Conservation (phyloP, 1,140 invertebrate genomes). For the Bombus confusus region DNA sequence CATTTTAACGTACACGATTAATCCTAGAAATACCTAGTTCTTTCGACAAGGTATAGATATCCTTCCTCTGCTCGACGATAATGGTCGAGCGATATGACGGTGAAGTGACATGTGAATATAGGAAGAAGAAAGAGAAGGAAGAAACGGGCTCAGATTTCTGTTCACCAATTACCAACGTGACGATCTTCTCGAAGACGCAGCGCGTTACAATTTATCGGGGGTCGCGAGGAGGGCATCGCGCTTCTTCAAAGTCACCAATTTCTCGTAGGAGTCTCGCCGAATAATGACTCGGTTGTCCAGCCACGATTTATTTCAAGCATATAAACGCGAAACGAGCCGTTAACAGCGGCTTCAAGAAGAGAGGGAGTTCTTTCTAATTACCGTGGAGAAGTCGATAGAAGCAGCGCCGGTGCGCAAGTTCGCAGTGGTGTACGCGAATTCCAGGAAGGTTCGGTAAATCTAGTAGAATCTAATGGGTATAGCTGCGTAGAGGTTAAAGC, state of each 20-base stretch:
- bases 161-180: background rate
- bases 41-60: too few relatives aligned
- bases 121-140: background rate
- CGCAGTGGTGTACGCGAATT: slow-evolving; percentile 49
- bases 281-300: slow-evolving; percentile 23
- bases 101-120: background rate
- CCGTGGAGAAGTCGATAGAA: slow-evolving; percentile 27
- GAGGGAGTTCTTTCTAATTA: slow-evolving; percentile 49
- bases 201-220: slow-evolving; percentile 13
- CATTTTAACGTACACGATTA: too few relatives aligned
- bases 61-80: too few relatives aligned
- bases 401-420: background rate
- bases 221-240: slow-evolving; percentile 4
- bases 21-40: too few relatives aligned
- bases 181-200: background rate
- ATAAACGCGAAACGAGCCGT: slow-evolving; percentile 33
- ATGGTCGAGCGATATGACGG: too few relatives aligned
- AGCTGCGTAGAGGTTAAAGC: slow-evolving; percentile 53
- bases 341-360: slow-evolving; percentile 5
- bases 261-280: background rate
- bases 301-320: slow-evolving; percentile 19
- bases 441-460: slow-evolving; percentile 64
- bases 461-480: slow-evolving; percentile 66
- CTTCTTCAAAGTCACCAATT: slow-evolving; percentile 8
- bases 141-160: too few relatives aligned